Evolutionary conservation across 2,888 invertebrate species (phyloP).

Genomic region (Drosophila differens): DNA sequence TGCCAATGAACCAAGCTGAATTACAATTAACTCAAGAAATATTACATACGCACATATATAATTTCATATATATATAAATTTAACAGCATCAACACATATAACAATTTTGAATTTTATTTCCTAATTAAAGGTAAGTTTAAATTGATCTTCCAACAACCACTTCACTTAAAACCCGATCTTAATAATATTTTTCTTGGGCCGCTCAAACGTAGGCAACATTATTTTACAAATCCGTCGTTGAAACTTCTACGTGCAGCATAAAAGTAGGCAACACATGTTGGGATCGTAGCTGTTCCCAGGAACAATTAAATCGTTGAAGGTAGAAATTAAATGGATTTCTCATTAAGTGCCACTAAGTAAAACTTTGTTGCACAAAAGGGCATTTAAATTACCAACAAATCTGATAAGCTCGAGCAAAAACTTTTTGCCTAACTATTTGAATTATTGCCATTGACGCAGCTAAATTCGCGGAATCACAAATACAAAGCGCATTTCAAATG

Average conservation of each 20-base stretch:
- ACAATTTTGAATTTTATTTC: conserved; percentile 3
- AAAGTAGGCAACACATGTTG: conserved; percentile 32
- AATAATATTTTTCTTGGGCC: background rate
- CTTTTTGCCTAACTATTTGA: conserved; percentile 28
- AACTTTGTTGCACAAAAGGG: conserved; percentile 9
- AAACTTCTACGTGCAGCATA: conserved; percentile 14
- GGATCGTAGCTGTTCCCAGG: conserved; percentile 6
- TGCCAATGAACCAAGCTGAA: conserved; percentile 58
- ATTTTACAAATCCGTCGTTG: background rate
- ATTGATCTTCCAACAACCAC: background rate
- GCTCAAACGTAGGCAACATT: conserved; percentile 35
- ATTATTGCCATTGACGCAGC: conserved; percentile 27
- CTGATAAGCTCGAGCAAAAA: conserved; percentile 10
- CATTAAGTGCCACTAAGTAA: conserved; percentile 5
- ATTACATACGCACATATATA: conserved; percentile 1
- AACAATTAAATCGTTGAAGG: conserved; percentile 16
- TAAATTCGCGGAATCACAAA: conserved; percentile 21
- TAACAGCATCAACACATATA: conserved; percentile 9
- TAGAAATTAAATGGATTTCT: background rate
- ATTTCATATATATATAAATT: background rate
- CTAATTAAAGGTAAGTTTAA: background rate
- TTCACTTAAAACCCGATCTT: background rate
- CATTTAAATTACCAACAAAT: conserved; percentile 1
- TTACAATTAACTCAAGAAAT: conserved; percentile 17
- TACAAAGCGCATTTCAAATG: conserved; percentile 16